phyloP scores from a whole-genome alignment of 2,888 invertebrate genomes.

The Elmis aenea region DNA sequence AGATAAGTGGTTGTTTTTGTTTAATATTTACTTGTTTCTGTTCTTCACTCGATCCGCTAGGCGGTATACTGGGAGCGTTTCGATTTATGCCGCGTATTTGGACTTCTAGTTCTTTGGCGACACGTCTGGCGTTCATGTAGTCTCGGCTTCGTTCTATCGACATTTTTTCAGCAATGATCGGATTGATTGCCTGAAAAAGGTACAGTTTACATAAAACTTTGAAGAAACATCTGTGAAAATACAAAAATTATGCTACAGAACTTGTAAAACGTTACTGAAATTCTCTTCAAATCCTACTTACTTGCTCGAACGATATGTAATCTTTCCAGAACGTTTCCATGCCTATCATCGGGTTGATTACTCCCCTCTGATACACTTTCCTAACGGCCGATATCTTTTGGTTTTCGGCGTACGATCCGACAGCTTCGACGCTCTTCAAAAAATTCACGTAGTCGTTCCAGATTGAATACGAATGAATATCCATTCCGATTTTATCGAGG shows the following conservation, averaged over 20 bases:
- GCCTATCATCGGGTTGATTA: slow-evolving; percentile 94
- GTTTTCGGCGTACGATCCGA: slow-evolving; percentile 98
- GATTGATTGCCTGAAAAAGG: slow-evolving; percentile 54
- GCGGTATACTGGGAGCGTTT: slow-evolving; percentile 95
- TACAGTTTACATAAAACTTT: too few relatives aligned
- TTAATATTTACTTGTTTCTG: slow-evolving; percentile 89
- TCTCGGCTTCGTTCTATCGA: slow-evolving; percentile 93
- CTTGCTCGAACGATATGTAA: slow-evolving; percentile 92
- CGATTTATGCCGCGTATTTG: slow-evolving; percentile 92
- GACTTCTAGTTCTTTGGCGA: slow-evolving; percentile 93
- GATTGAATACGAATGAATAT: slow-evolving; percentile 92
- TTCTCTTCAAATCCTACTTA: too few relatives aligned
- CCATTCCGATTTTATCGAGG: slow-evolving; percentile 97
- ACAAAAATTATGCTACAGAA: too few relatives aligned
- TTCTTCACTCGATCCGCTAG: slow-evolving; percentile 84
- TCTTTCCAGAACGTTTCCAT: slow-evolving; percentile 97
- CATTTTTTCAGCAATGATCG: slow-evolving; percentile 93
- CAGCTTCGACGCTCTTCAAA: slow-evolving; percentile 91
- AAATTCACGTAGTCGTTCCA: slow-evolving; percentile 99
- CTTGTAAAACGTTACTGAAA: too few relatives aligned
- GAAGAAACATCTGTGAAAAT: too few relatives aligned
- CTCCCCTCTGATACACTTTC: slow-evolving; percentile 93
- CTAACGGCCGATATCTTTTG: slow-evolving; percentile 98
- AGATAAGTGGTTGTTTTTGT: slow-evolving; percentile 2
- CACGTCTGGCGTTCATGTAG: slow-evolving; percentile 94